Evolutionary conservation across 2,113 vertebrate genomes (phyloP).

Genomic region (Elaphurus davidianus): DNA sequence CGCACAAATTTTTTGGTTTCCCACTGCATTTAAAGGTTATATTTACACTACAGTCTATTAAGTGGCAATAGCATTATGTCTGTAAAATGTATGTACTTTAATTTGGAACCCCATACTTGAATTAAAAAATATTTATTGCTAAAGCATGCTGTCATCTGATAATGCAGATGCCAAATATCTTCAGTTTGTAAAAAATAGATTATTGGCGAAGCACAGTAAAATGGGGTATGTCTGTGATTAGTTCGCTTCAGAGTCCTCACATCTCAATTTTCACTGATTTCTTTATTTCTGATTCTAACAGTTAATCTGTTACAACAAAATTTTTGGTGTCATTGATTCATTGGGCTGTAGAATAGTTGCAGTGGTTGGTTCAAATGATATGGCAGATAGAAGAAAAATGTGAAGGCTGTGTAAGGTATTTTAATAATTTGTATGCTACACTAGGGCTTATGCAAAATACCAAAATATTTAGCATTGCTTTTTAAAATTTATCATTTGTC

Average conservation of each 20-base stretch:
- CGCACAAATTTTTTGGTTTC: neutral
- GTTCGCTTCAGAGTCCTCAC: neutral
- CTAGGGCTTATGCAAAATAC: neutral
- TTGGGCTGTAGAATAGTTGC: neutral
- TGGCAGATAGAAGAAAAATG: neutral
- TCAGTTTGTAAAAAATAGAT: neutral
- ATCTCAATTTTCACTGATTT: neutral
- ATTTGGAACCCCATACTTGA: neutral
- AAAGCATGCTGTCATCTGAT: neutral
- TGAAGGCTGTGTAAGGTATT: neutral
- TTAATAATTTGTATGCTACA: neutral
- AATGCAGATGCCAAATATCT: neutral
- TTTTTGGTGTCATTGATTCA: neutral
- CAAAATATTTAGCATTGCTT: neutral
- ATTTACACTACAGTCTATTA: neutral
- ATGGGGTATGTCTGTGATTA: neutral
- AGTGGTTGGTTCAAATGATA: neutral
- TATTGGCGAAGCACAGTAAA: neutral
- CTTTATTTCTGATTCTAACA: neutral
- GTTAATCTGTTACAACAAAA: neutral
- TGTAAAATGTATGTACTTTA: neutral
- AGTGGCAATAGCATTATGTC: neutral
- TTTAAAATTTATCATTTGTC: conserved; percentile 16
- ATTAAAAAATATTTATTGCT: neutral
- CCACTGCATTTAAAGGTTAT: neutral